These are phyloP conservation scores for Sylvilagus floridanus DNA, from an alignment of 2,797 vertebrate species.

Conservation along the genomic window DNA sequence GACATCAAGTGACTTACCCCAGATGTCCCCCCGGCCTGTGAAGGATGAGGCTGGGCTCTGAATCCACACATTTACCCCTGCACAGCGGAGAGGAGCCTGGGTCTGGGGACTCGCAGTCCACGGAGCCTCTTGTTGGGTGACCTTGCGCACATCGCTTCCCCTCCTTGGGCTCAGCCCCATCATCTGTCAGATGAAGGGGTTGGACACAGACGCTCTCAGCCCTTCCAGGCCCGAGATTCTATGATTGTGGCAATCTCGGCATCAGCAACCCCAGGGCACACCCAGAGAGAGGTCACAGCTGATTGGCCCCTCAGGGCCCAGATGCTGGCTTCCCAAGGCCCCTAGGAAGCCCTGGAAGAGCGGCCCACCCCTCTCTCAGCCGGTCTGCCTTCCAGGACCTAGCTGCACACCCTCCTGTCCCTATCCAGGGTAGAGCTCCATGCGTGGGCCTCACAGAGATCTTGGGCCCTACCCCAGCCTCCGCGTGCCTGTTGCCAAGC, in stretches of 20 bases:
- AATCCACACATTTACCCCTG: not conserved
- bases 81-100: not conserved
- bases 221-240: conserved; percentile 78
- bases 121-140: not conserved
- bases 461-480: not conserved
- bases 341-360: not conserved
- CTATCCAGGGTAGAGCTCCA: not conserved
- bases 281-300: conserved; percentile 43
- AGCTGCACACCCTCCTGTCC: not conserved
- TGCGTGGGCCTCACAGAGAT: not conserved
- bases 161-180: conserved; percentile 51
- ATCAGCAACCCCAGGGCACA: conserved; percentile 73
- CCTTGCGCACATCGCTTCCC: not conserved
- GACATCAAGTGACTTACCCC: conserved; percentile 7
- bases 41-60: not conserved
- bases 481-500: not conserved
- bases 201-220: conserved; percentile 38
- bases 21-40: not conserved
- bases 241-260: conserved; percentile 65
- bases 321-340: not conserved
- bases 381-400: not conserved
- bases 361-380: not conserved
- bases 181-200: conserved; percentile 80
- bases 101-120: not conserved
- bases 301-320: conserved; percentile 58